Percentiles rank a stretch among this genome's conserved stretches.
phyloP scores from a whole-genome alignment of 2,797 vertebrate species.

The Pseudopleuronectes americanus region DNA sequence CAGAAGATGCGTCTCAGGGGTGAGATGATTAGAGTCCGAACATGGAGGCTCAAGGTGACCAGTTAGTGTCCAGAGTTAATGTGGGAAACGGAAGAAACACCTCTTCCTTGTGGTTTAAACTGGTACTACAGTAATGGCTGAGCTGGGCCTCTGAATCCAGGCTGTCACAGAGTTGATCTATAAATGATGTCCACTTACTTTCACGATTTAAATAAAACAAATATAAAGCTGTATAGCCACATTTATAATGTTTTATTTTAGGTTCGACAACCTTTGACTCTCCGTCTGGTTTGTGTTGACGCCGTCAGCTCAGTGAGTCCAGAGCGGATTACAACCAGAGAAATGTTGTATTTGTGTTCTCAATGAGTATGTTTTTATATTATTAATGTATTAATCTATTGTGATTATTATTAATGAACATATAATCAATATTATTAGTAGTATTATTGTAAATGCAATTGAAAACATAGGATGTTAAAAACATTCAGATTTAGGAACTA shows the following conservation, averaged over 20 bases:
- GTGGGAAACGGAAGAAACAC: constrained; percentile 38
- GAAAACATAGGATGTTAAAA: too few species aligned
- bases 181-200: not conserved
- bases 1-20: too few species aligned
- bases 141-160: not conserved
- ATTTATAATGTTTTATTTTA: not conserved
- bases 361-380: too few species aligned
- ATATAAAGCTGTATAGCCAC: not conserved
- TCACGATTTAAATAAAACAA: not conserved
- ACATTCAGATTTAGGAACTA: too few species aligned
- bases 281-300: not conserved
- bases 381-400: too few species aligned
- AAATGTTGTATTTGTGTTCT: too few species aligned
- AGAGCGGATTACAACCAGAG: constrained; percentile 43
- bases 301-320: constrained; percentile 7
- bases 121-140: constrained; percentile 45
- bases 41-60: not conserved
- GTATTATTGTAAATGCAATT: too few species aligned
- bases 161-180: not conserved
- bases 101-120: constrained; percentile 46
- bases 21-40: constrained; percentile 5
- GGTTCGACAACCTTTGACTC: not conserved
- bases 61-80: not conserved
- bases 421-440: too few species aligned
- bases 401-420: too few species aligned